phyloP scores from a whole-genome alignment of 2,888 invertebrate species.

The Noctua pronuba region DNA sequence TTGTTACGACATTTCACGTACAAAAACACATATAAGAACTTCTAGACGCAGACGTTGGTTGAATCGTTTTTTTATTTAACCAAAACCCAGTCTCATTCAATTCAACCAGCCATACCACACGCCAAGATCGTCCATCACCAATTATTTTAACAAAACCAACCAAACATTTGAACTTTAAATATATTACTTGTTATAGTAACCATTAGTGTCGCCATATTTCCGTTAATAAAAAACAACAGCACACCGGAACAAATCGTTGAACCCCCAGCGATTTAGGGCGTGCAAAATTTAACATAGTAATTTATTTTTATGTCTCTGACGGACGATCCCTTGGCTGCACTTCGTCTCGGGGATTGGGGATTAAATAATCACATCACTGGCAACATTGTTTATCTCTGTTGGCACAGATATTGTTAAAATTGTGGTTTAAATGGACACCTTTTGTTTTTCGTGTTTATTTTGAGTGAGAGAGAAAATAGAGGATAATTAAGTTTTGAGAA shows the following conservation, averaged over 20 bases:
- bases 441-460: constrained; percentile 45
- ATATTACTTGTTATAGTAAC: constrained; percentile 65
- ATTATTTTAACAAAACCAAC: constrained; percentile 6
- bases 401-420: constrained; percentile 67
- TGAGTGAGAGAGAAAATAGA: constrained; percentile 16
- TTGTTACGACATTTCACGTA: neutral
- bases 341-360: constrained; percentile 78
- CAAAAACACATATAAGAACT: neutral
- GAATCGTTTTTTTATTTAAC: neutral
- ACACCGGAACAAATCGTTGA: constrained; percentile 84
- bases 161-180: constrained; percentile 65
- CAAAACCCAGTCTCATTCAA: neutral
- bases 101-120: neutral
- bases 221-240: constrained; percentile 84
- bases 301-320: constrained; percentile 87
- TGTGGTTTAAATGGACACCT: constrained; percentile 44
- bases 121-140: neutral
- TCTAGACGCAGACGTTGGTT: neutral
- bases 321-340: constrained; percentile 76
- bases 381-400: constrained; percentile 79
- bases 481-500: neutral
- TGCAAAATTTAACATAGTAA: constrained; percentile 88
- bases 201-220: constrained; percentile 76
- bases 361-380: constrained; percentile 83
- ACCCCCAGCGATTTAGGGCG: constrained; percentile 85